Evolutionary conservation across 2,113 vertebrate species (phyloP), one percentile per base, ranked within the genome.

Genomic region (Talpa occidentalis): DNA sequence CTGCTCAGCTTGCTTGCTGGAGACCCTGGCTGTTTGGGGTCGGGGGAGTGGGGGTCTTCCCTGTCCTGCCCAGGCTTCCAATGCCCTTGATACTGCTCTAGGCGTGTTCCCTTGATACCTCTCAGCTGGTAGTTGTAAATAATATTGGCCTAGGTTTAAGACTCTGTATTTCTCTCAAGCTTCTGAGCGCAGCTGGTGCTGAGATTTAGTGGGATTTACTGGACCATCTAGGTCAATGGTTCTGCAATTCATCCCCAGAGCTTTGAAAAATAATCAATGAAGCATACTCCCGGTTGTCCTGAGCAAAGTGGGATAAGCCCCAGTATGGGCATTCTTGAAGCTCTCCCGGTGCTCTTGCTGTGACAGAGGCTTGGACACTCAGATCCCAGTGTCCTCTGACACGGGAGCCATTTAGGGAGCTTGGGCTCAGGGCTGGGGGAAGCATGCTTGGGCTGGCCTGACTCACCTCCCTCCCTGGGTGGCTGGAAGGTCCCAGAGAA

Each of bases 391-490:
- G 3, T 12, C n/a, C 28, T 37, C 35, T 4, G 15, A 9, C 19
- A 4, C 5, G 15, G 49, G 37, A 3, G 0, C 10, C 52, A 26
- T 10, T 6, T 60, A 4, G 12, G 77, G 32, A 21, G 12, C 28
- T n/a, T 52, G 17, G 44, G 3, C 16, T 44, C 44, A 0, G 32
- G 32, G 28, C 4, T 3, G 5, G 6, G 81, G 54, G 35, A 35
- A 4, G 56, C 47, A 10, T 2, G 4, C 32, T 3, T 26, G 5
- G 3, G 10, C 11, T 26, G 12, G n/a, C 30, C 42, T 1, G 52
- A 37, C 32, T 47, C n/a, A n/a, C n/a, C n/a, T 24, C 56, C 6
- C 28, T 4, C 10, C 54, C 42, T 30, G 74, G 30, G 16, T 5
- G 60, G 56, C 6, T 5, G 1, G 0, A 9, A 3, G 8, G 15